phyloP scores from a whole-genome alignment of 2,888 invertebrate species.

The Eurytoma californica region DNA sequence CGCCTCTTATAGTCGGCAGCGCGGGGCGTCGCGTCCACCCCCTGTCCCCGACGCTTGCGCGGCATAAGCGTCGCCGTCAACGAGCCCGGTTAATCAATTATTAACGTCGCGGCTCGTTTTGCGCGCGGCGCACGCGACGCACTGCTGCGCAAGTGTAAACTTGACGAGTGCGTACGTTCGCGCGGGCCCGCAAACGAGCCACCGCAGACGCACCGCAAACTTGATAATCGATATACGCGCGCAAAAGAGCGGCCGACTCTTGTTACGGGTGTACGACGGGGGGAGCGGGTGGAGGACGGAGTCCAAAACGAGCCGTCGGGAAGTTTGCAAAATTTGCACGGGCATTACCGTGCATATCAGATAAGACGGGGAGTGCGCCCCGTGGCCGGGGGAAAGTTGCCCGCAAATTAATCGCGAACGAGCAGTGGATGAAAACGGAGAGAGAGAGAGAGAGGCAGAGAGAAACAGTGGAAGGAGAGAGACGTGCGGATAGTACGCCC shows the following conservation, averaged over 20 bases:
- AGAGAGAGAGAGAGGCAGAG: slow-evolving; percentile 15
- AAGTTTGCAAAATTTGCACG: slow-evolving; percentile 43
- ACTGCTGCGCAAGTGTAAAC: neutral
- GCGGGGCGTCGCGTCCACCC: neutral
- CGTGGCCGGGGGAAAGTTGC: neutral
- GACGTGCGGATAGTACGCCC: neutral
- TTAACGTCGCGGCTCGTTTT: slow-evolving; percentile 24
- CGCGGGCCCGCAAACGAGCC: no score
- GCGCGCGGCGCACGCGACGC: slow-evolving; percentile 26
- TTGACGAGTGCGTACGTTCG: neutral
- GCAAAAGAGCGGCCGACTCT: no score
- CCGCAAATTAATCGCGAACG: neutral
- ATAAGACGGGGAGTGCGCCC: neutral
- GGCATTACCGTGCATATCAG: neutral
- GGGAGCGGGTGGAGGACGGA: neutral
- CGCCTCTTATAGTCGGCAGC: no score
- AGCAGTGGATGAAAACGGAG: neutral
- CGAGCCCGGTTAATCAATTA: slow-evolving; percentile 53
- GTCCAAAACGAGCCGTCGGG: slow-evolving; percentile 18
- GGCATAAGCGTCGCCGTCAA: slow-evolving; percentile 14
- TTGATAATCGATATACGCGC: slow-evolving; percentile 48
- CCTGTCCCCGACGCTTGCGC: neutral
- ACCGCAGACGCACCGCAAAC: slow-evolving; percentile 43
- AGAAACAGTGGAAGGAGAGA: slow-evolving; percentile 25
- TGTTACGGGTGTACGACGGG: neutral